phyloP scores from a whole-genome alignment of 2,888 invertebrate species.

The Hypsopygia costalis region DNA sequence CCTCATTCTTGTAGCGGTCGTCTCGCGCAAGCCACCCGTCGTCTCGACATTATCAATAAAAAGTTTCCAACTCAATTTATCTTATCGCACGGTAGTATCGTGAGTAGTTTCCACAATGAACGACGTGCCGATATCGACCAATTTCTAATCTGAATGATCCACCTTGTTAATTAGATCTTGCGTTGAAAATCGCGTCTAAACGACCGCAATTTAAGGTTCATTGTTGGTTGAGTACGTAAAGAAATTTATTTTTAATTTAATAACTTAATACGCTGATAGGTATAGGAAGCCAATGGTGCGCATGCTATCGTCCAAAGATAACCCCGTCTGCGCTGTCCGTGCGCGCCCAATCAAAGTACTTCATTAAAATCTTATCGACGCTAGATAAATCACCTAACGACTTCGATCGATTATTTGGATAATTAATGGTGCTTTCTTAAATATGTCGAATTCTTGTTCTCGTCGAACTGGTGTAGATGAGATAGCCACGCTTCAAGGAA shows the following conservation, averaged over 20 bases:
- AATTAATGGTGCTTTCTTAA: constrained; percentile 74
- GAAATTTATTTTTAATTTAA: constrained; percentile 73
- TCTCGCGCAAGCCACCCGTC: constrained; percentile 50
- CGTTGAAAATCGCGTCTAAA: constrained; percentile 35
- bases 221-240: constrained; percentile 27
- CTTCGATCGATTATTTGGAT: constrained; percentile 78
- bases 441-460: constrained; percentile 66
- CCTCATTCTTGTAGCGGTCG: constrained; percentile 25
- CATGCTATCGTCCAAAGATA: constrained; percentile 67
- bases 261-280: constrained; percentile 74
- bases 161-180: constrained; percentile 65
- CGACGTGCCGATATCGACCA: constrained; percentile 77
- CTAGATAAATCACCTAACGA: constrained; percentile 79
- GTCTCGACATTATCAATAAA: constrained; percentile 65
- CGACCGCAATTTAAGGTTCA: constrained; percentile 32
- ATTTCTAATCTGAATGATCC: constrained; percentile 78
- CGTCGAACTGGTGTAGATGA: constrained; percentile 45
- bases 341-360: constrained; percentile 79
- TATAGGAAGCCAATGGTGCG: constrained; percentile 68
- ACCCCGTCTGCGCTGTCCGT: constrained; percentile 60
- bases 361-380: constrained; percentile 80
- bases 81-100: constrained; percentile 75
- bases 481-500: constrained; percentile 34
- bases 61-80: constrained; percentile 70
- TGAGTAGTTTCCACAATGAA: constrained; percentile 77